Evolutionary conservation across 35 echinoderm and acorn worm species (phyloP), one percentile per base, ranked within the genome.

Genomic region (Lytechinus pictus): DNA sequence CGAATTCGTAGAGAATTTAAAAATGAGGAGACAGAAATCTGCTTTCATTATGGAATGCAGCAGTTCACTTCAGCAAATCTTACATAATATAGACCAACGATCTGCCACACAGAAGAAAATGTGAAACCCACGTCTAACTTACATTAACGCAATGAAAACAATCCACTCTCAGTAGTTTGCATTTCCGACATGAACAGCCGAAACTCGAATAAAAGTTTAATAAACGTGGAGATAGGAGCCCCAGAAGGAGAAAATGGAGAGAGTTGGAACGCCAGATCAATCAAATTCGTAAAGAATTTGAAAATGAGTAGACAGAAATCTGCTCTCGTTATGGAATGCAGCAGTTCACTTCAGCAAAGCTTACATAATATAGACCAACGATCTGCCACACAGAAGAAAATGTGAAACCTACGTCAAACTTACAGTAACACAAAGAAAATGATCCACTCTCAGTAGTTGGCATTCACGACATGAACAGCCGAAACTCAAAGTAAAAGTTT

Each of bases 341-440:
- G 86, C 86, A 1, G 86, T 87, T 87, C 24, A 87, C 5, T 87
- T 87, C 86, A 87, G 86, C 86, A 87, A 87, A 87, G 1, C 86
- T 87, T 87, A 87, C 86, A 87, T 44, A 44, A 44, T 44, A 87
- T 87, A 87, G 86, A 44, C 86, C 8, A 87, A 87, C 86, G 86
- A 87, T 44, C 86, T 87, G 1, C 5, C 86, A 87, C 86, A 87
- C 86, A 87, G 86, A 87, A 87, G 86, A 87, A 21, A 87, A 87
- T 87, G 86, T 87, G 86, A 87, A 87, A 87, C 86, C 86, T 87
- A 87, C 86, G 24, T 87, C 86, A 2, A 87, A 87, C 7, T 87
- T 87, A 87, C 86, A 87, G 10, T 87, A 87, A 7, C 86, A 87
- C 86, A 87, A 87, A 1, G 86, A 87, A 87, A 87, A 87, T 3